Evolutionary conservation across 1,140 invertebrate species (phyloP), one percentile per base, ranked within the genome.

Genomic region (Diprion similis): DNA sequence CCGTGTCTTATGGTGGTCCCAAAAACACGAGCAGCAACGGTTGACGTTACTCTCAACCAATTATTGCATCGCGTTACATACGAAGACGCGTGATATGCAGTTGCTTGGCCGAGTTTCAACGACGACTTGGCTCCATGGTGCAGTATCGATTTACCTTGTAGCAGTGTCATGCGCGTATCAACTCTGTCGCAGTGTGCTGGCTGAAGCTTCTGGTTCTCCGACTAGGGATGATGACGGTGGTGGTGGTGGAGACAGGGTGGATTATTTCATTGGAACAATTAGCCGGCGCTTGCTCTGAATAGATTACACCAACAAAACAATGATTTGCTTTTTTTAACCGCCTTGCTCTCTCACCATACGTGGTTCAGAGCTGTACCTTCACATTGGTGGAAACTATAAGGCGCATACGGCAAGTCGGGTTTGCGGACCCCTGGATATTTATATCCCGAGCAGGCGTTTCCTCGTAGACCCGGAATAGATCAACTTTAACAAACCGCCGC

Each of bases 391-490:
- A 4, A 37, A 37, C 24, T 37, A 37, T 37, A 37, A 37, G 2
- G 24, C 24, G 24, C 24, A 37, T 37, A 37, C 51, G n/a, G 11
- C 51, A 9, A 9, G 24, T 37, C n/a, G 51, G 51, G 51, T 59
- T 59, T 59, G 51, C 51, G 51, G 51, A 59, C 51, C 51, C 51
- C 11, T 59, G 51, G 51, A 59, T 59, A 59, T 59, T 59, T 59
- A 59, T 59, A 59, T 59, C 51, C 51, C 75, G 79, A 71, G 78
- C 77, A 77, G 73, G 75, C 70, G 75, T 83, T 83, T 83, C 82
- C 80, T 81, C 78, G 81, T 83, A 83, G 71, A 83, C 81, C 80
- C 78, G 80, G 81, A 83, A 83, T 83, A 83, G 81, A 80, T 59
- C 51, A 59, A 59, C 11, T 59, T 59, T 59, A 59, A 59, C 51